These are phyloP conservation scores for Sphaerophoria rueppellii DNA, from an alignment of 2,888 invertebrate genomes.

Conservation along the genomic window DNA sequence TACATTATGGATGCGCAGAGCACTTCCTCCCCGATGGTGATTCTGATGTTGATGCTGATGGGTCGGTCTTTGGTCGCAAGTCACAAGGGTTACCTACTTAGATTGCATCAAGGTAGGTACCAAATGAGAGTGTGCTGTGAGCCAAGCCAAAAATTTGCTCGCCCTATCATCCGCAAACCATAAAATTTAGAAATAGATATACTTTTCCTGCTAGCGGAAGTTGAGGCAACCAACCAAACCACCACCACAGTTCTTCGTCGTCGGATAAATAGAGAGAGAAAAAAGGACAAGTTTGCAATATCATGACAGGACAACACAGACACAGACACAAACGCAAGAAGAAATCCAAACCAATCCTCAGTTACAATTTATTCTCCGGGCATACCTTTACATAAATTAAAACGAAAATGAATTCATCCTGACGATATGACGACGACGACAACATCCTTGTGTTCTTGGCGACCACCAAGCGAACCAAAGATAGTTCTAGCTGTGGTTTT, in stretches of 20 bases:
- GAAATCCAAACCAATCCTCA: slow-evolving; percentile 35
- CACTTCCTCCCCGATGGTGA: neutral
- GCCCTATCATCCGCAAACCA: slow-evolving; percentile 60
- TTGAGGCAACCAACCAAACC: no score
- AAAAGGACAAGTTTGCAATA: neutral
- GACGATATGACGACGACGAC: neutral
- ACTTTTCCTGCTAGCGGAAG: slow-evolving; percentile 41
- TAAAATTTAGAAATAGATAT: slow-evolving; percentile 67
- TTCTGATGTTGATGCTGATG: neutral
- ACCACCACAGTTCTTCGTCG: no score
- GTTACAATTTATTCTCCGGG: slow-evolving; percentile 55
- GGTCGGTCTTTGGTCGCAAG: slow-evolving; percentile 35
- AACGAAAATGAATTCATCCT: slow-evolving; percentile 65
- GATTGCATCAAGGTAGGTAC: neutral
- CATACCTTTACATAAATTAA: slow-evolving; percentile 73
- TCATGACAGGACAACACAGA: slow-evolving; percentile 6
- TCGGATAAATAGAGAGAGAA: neutral
- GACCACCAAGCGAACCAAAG: neutral
- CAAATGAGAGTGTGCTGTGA: no score
- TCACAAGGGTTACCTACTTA: slow-evolving; percentile 25
- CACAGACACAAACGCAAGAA: neutral
- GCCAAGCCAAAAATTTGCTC: slow-evolving; percentile 22
- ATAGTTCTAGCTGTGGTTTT: slow-evolving; percentile 7
- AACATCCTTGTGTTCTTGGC: neutral
- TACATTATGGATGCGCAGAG: slow-evolving; percentile 61